Percentiles rank a stretch among this genome's conserved stretches.
Evolutionary conservation across 64 coral and sea anemone species (phyloP).

Genomic region (Trachythela sp.): DNA sequence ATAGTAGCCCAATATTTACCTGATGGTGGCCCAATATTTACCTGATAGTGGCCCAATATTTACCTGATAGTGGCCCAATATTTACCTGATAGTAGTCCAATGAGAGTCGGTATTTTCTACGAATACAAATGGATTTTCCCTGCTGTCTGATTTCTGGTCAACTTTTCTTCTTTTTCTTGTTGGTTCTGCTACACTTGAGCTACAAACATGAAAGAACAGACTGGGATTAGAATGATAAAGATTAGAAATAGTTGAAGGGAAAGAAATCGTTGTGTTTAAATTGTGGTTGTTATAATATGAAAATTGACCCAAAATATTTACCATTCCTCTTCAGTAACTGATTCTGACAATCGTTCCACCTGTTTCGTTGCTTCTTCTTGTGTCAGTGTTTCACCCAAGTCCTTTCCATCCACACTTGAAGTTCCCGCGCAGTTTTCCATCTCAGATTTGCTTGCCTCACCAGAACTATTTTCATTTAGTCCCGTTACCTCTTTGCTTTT

Average conservation of each 20-base stretch:
- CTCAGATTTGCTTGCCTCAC: too few species aligned
- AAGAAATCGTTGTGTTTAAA: not conserved
- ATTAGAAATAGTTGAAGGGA: too few species aligned
- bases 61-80: not conserved
- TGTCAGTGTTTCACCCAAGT: too few species aligned
- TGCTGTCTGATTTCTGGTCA: not conserved
- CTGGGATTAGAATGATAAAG: not conserved
- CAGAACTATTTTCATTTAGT: too few species aligned
- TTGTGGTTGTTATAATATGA: not conserved
- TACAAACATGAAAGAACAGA: not conserved
- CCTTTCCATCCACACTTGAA: not conserved
- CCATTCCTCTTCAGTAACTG: not conserved
- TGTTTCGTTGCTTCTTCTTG: too few species aligned
- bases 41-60: too few species aligned
- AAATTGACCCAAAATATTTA: not conserved
- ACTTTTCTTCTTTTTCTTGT: not conserved
- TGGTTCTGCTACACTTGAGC: not conserved
- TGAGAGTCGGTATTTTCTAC: not conserved
- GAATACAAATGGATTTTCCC: not conserved
- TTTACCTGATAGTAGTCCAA: slow-evolving; percentile 9
- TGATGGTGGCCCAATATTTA: not conserved
- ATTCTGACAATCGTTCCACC: not conserved
- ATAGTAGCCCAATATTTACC: slow-evolving; percentile 13
- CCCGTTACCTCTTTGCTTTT: too few species aligned
- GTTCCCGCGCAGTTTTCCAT: not conserved